phyloP scores from a whole-genome alignment of 2,797 vertebrate genomes.

The Sorex maritimensis region DNA sequence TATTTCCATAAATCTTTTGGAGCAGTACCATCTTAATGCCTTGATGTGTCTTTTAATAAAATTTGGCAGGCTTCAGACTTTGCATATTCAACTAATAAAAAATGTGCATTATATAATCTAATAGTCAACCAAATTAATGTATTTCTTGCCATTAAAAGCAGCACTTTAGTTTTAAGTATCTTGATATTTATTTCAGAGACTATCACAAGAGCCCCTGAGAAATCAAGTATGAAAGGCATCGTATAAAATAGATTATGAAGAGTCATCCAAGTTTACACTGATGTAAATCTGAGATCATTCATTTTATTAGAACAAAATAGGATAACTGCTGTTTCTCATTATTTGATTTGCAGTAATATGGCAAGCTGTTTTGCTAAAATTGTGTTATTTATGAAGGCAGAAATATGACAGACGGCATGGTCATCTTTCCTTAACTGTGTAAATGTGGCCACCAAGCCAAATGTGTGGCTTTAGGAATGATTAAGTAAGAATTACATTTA shows the following conservation, averaged over 20 bases:
- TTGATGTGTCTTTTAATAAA: conserved; percentile 38
- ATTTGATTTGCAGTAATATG: conserved; percentile 47
- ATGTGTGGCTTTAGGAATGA: background rate
- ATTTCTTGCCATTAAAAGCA: conserved; percentile 59
- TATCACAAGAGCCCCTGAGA: conserved; percentile 39
- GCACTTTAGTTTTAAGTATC: conserved; percentile 40
- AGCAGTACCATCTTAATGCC: background rate
- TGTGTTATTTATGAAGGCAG: conserved; percentile 37
- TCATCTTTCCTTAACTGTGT: background rate
- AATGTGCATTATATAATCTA: background rate
- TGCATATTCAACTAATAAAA: conserved; percentile 26
- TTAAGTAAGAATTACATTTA: conserved; percentile 22
- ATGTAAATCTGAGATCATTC: conserved; percentile 11
- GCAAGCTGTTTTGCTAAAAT: conserved; percentile 17
- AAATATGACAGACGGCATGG: conserved; percentile 12
- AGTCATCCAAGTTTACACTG: conserved; percentile 36
- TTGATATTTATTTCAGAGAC: conserved; percentile 61
- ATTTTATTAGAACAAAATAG: conserved; percentile 40
- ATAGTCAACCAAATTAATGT: conserved; percentile 38
- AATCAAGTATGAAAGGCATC: conserved; percentile 47
- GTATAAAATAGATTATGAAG: conserved; percentile 17
- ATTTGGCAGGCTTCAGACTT: background rate
- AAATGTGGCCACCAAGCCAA: background rate
- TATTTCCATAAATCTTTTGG: conserved; percentile 44
- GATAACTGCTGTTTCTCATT: conserved; percentile 44